Conservation (phyloP, 92 coral and sea anemone species). For the Bergia sp. region DNA sequence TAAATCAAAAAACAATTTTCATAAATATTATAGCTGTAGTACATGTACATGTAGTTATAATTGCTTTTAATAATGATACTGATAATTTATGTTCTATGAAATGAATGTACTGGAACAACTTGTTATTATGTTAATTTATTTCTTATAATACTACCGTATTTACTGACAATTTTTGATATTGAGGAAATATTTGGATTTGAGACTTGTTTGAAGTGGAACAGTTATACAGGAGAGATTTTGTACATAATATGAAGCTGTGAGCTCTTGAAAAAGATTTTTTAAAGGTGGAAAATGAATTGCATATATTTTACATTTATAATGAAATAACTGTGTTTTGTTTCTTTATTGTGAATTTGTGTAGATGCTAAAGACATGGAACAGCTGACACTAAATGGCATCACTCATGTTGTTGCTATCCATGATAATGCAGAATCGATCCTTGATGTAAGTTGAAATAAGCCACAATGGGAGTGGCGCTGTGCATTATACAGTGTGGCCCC, state of each 20-base stretch:
- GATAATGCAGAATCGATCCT: constrained; percentile 85
- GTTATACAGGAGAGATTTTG: too few relatives aligned
- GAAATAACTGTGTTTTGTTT: neutral
- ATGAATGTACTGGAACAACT: too few relatives aligned
- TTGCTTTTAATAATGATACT: too few relatives aligned
- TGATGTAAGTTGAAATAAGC: constrained; percentile 56
- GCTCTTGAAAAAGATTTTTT: neutral
- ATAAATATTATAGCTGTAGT: too few relatives aligned
- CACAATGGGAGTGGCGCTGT: neutral
- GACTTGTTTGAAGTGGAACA: too few relatives aligned
- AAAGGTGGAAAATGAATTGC: neutral
- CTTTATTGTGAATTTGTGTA: constrained; percentile 24
- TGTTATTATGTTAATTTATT: too few relatives aligned
- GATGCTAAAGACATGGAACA: constrained; percentile 93
- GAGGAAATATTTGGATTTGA: too few relatives aligned
- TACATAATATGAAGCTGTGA: neutral
- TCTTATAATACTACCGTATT: too few relatives aligned
- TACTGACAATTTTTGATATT: too few relatives aligned
- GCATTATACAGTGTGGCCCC: neutral
- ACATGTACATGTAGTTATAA: too few relatives aligned
- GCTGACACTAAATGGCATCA: constrained; percentile 70
- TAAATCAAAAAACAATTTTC: too few relatives aligned
- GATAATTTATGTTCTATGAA: too few relatives aligned
- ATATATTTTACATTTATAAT: neutral
- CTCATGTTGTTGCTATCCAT: constrained; percentile 87